phyloP scores from a whole-genome alignment of 2,113 vertebrate species.

The Dicrurus megarhynchus region DNA sequence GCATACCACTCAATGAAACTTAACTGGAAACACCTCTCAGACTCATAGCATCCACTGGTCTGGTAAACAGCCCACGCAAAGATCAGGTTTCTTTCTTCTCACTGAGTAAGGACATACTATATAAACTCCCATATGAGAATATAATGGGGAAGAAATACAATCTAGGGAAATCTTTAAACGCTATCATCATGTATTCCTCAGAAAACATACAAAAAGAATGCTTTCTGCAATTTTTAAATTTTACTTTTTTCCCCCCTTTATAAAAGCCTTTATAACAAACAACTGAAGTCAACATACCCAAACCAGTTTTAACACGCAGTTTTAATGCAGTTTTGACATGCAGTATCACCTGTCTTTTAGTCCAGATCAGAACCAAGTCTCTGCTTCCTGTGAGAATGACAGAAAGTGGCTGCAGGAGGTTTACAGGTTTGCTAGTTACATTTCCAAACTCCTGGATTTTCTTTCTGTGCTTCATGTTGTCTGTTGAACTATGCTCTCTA shows the following conservation, averaged over 20 bases:
- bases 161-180: not conserved
- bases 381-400: not conserved
- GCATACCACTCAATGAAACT: not conserved
- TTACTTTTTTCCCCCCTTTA: not conserved
- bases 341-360: not conserved
- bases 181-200: not conserved
- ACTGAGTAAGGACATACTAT: not conserved
- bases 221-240: not conserved
- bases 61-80: not conserved
- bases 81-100: not conserved
- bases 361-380: not conserved
- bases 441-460: not conserved
- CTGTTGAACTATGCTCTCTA: not conserved
- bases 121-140: not conserved
- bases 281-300: not conserved
- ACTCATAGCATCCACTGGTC: not conserved
- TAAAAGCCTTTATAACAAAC: not conserved
- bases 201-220: not conserved
- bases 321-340: not conserved
- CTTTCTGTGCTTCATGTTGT: not conserved
- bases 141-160: not conserved
- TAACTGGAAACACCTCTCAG: slow-evolving; percentile 10
- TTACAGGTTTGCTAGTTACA: not conserved
- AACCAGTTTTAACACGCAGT: not conserved
- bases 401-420: not conserved